Evolutionary conservation across 2,797 vertebrate species (phyloP), one percentile per base, ranked within the genome.

Genomic region (Bufotes viridis): DNA sequence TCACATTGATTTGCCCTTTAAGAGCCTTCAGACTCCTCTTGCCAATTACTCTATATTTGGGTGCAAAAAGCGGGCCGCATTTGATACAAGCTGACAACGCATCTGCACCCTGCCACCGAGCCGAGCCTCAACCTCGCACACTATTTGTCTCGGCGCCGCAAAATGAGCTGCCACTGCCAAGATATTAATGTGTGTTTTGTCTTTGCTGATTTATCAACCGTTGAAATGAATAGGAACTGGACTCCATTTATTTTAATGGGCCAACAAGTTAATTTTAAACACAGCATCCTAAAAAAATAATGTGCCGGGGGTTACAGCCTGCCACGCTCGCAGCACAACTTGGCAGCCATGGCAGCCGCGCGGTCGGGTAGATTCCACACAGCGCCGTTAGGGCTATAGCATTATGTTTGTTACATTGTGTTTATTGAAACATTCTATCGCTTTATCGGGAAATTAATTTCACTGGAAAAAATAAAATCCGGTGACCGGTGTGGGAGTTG

Each of bases 221-320:
- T 86, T 86, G 53, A 87, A 87, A 89, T 80, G 81, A 83, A 89
- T 72, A 74, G 82, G 81, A 83, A 87, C 63, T 74, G 88, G 84
- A 83, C 88, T 87, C 85, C 55, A 79, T 89, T 83, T 89, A 89
- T 89, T 89, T 89, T 89, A 87, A 89, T 87, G 81, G 88, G 63
- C 84, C 85, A 84, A 89, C 85, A 78, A 87, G 85, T 89, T 87
- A 63, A 89, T 89, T 89, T 89, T 89, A 89, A 87, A 87, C 88
- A 83, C 85, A 61, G 72, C 84, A 61, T 83, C 80, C 88, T 86
- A 78, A 89, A 89, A 89, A 81, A 85, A 81, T 70, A 29, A 81
- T 76, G 29, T 24, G 17, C 53, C 17, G 57, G 20, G 84, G 82
- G 18, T 53, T 69, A 69, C 7, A 83, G 78, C 58, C 55, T 18